Evolutionary conservation across 2,797 vertebrate genomes (phyloP).

Genomic region (Anguilla obscura): DNA sequence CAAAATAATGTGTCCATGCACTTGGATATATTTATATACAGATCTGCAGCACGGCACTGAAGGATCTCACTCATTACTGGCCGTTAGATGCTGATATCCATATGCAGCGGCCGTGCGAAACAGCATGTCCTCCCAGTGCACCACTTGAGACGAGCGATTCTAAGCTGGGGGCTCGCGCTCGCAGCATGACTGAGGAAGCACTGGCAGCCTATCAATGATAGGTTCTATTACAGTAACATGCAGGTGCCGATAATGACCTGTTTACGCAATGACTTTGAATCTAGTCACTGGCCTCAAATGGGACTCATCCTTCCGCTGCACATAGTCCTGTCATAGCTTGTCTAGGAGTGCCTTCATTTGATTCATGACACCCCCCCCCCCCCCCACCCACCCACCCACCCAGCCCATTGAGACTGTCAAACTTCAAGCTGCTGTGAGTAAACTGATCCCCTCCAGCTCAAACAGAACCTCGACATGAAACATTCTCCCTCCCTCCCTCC

Average conservation of each 20-base stretch:
- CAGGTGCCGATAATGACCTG: not conserved
- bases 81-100: not conserved
- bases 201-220: not conserved
- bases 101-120: not conserved
- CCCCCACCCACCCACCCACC: not conserved
- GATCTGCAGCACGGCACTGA: not conserved
- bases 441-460: conserved; percentile 49
- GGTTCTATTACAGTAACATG: not conserved
- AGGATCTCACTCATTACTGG: not conserved
- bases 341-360: conserved; percentile 28
- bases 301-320: not conserved
- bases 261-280: not conserved
- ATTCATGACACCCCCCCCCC: conserved; percentile 25
- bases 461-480: conserved; percentile 48
- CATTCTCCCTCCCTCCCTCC: not conserved
- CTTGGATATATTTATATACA: no score
- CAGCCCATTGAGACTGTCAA: conserved; percentile 30
- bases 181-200: not conserved
- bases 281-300: not conserved
- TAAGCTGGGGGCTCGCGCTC: not conserved
- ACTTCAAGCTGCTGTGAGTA: conserved; percentile 44
- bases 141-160: not conserved
- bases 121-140: not conserved
- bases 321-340: conserved; percentile 4
- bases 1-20: no score